Evolutionary conservation across 2,797 vertebrate genomes (phyloP), one percentile per base, ranked within the genome.

Genomic region (Brachymystax lenok): DNA sequence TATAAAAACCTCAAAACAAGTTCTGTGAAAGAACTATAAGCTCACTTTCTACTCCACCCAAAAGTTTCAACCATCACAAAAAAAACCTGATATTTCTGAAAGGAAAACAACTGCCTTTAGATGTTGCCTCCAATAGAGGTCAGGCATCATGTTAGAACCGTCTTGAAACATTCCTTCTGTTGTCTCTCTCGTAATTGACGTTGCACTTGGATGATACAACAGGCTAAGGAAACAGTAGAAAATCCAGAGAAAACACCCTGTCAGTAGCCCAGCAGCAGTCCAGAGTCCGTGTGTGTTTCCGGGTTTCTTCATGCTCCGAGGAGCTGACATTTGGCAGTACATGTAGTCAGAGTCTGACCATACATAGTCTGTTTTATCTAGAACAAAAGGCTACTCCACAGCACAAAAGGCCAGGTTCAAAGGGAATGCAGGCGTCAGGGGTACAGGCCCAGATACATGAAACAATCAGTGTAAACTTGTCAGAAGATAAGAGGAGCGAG

Each of bases 331-430:
- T 80, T 84, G 80, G 83, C 88, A 84, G 88, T 87, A 89, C 90
- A 91, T 85, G 76, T 83, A 88, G 86, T 83, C 86, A 77, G 85
- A 69, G 83, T 33, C 89, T 90, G 91, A 91, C 91, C 35, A 94
- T 93, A 91, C 91, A 94, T 93, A 94, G 93, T 95, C 93, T 92
- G 93, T 95, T 95, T 95, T 86, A 95, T 94, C 92, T 94, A 92
- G 88, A 94, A 95, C 94, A 94, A 95, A 95, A 94, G 93, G 91
- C 87, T 87, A 76, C 89, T 91, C 90, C 89, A 88, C 92, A 85
- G 87, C 93, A 95, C 93, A 93, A 93, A 92, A 93, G 51, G 91
- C 83, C 85, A 74, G 88, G 91, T 94, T 94, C 92, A 94, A 94
- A 94, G 90, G 91, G 92, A 79, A 87, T 59, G 79, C 84, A 82